A percentile compares a stretch with the other conserved stretches of the same genome.
Evolutionary conservation across 64 coral and sea anemone species (phyloP).

Genomic region (Platygyra sinensis): DNA sequence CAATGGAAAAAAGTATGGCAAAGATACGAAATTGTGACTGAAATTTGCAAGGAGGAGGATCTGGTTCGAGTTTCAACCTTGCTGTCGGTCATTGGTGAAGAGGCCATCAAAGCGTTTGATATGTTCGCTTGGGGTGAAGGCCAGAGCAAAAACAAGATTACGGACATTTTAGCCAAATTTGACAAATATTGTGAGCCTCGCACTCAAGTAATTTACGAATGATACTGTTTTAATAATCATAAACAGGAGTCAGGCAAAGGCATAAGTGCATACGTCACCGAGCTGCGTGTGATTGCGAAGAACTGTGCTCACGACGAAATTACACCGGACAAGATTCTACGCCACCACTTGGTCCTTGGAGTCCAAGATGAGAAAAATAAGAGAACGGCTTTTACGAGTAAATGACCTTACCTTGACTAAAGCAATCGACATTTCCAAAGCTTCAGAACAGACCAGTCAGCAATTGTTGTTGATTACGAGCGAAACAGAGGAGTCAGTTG

Average conservation of each 20-base stretch:
- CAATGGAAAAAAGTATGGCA: constrained; percentile 44
- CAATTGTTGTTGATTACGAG: constrained; percentile 35
- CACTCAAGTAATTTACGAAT: constrained; percentile 72
- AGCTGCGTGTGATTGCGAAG: constrained; percentile 36
- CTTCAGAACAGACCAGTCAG: constrained; percentile 61
- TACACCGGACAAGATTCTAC: constrained; percentile 50
- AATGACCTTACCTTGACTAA: constrained; percentile 53
- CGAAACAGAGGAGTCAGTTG: constrained; percentile 50
- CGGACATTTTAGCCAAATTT: constrained; percentile 12
- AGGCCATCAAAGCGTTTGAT: constrained; percentile 50
- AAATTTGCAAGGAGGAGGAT: constrained; percentile 26
- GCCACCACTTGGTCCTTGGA: constrained; percentile 51
- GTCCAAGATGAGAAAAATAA: constrained; percentile 56
- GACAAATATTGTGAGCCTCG: constrained; percentile 57
- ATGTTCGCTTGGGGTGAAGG: constrained; percentile 40
- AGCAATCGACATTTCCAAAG: constrained; percentile 65
- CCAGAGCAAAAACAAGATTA: neutral
- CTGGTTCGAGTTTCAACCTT: constrained; percentile 49
- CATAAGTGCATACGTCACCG: constrained; percentile 29
- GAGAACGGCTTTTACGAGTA: constrained; percentile 58
- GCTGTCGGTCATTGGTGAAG: constrained; percentile 43
- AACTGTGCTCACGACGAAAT: constrained; percentile 62
- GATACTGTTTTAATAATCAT: constrained; percentile 55
- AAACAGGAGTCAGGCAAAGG: constrained; percentile 40
- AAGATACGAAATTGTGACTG: constrained; percentile 43